These are phyloP conservation scores for Drosophila ohnishii DNA, from an alignment of 1,140 invertebrate species.

Conservation along the genomic window DNA sequence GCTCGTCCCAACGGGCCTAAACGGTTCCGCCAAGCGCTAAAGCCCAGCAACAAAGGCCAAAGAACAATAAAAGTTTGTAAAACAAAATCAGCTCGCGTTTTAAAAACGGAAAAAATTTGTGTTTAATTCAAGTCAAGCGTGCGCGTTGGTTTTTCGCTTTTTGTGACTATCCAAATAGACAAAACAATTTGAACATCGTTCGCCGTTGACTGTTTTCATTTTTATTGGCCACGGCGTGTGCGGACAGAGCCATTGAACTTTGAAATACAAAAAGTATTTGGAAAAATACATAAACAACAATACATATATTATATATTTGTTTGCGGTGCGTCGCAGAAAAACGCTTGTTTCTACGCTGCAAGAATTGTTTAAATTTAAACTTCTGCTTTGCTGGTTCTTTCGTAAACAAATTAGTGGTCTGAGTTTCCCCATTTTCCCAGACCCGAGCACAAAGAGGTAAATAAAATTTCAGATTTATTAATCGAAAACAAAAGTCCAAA, in stretches of 20 bases:
- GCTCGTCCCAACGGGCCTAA: conserved; percentile 54
- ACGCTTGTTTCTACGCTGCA: conserved; percentile 57
- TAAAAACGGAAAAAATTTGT: not conserved
- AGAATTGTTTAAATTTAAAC: conserved; percentile 40
- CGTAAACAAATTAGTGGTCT: conserved; percentile 43
- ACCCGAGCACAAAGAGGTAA: conserved; percentile 26
- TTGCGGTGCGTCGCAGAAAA: conserved; percentile 38
- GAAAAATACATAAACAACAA: conserved; percentile 29
- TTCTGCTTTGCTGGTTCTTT: conserved; percentile 23
- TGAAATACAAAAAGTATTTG: conserved; percentile 31
- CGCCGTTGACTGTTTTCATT: conserved; percentile 25
- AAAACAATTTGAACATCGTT: conserved; percentile 10
- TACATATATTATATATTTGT: conserved; percentile 22
- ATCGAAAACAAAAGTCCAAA: not conserved
- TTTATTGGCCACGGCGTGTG: conserved; percentile 47
- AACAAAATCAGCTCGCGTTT: not conserved
- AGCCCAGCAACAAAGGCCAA: conserved; percentile 7
- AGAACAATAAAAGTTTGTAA: not conserved
- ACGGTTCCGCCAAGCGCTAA: conserved; percentile 41
- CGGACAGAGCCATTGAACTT: conserved; percentile 48
- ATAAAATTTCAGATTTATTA: conserved; percentile 6
- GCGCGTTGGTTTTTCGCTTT: conserved; percentile 3
- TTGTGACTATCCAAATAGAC: conserved; percentile 16
- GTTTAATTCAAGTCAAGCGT: conserved; percentile 20
- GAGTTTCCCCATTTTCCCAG: conserved; percentile 18